Conservation (phyloP, 2,888 invertebrate genomes). For the Stegana nigrithorax region DNA sequence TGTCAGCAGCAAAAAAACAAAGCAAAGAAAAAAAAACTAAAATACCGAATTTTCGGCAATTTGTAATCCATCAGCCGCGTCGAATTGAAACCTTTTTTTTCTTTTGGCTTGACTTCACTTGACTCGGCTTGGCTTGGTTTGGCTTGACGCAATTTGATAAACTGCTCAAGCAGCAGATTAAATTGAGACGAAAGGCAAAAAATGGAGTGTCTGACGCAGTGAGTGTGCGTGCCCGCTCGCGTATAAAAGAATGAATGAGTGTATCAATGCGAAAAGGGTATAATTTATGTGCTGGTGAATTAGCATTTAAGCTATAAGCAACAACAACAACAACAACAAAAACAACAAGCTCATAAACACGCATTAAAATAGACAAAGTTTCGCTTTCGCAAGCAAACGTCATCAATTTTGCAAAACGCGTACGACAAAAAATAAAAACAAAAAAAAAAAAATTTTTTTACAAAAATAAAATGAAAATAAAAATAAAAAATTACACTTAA, state of each 20-base stretch:
- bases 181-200: too few relatives aligned
- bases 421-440: not conserved
- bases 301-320: too few relatives aligned
- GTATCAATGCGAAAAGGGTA: slow-evolving; percentile 3
- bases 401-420: slow-evolving; percentile 16
- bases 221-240: too few relatives aligned
- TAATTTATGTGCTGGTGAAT: slow-evolving; percentile 17
- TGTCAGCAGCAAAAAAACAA: not conserved
- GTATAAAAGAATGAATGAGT: not conserved
- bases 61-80: slow-evolving; percentile 17
- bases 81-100: not conserved
- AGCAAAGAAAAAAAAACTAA: too few relatives aligned
- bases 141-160: not conserved
- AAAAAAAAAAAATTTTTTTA: too few relatives aligned
- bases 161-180: too few relatives aligned
- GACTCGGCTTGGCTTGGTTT: not conserved
- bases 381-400: not conserved
- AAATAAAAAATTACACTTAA: not conserved
- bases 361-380: not conserved
- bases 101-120: too few relatives aligned
- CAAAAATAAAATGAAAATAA: too few relatives aligned
- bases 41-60: slow-evolving; percentile 15
- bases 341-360: not conserved
- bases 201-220: not conserved
- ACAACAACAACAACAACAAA: slow-evolving; percentile 2